Percentiles rank a stretch among this genome's conserved stretches.
Conservation (phyloP, 2,888 invertebrate species). For the Salticus scenicus region DNA sequence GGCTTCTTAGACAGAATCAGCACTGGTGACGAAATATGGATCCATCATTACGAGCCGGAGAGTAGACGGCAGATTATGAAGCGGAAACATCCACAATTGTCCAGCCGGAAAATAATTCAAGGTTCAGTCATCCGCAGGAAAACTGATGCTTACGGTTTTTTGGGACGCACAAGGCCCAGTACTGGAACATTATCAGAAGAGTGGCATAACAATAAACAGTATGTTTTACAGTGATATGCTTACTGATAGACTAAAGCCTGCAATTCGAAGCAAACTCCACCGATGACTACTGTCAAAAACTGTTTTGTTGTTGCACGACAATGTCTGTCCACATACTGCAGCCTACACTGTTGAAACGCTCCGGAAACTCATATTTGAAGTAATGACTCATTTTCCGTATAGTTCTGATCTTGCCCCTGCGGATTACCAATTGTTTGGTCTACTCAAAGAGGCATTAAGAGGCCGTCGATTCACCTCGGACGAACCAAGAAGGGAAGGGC, state of each 20-base stretch:
- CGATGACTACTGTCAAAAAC: not conserved
- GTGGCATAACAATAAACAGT: slow-evolving; percentile 21
- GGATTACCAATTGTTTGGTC: slow-evolving; percentile 23
- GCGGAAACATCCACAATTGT: slow-evolving; percentile 23
- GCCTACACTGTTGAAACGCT: slow-evolving; percentile 25
- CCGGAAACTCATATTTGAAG: slow-evolving; percentile 27
- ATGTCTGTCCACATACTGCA: slow-evolving; percentile 18
- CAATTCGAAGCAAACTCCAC: slow-evolving; percentile 16
- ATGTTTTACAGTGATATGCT: slow-evolving; percentile 18
- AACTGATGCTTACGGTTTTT: not conserved
- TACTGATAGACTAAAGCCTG: slow-evolving; percentile 30
- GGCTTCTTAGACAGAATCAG: slow-evolving; percentile 21
- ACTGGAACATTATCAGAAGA: slow-evolving; percentile 19
- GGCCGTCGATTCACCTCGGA: slow-evolving; percentile 28
- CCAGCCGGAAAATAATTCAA: slow-evolving; percentile 30
- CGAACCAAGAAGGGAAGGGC: slow-evolving; percentile 13
- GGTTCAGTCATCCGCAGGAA: slow-evolving; percentile 2
- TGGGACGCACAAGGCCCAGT: slow-evolving; percentile 3
- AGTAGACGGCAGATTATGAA: not conserved
- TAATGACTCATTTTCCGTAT: slow-evolving; percentile 24
- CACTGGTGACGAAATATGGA: slow-evolving; percentile 10
- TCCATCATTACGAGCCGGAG: slow-evolving; percentile 24
- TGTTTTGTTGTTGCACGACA: slow-evolving; percentile 13
- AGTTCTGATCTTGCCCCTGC: slow-evolving; percentile 22
- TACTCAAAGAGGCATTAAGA: slow-evolving; percentile 31